These are phyloP conservation scores for Rutilus rutilus DNA, from an alignment of 2,113 vertebrate genomes.

Conservation along the genomic window DNA sequence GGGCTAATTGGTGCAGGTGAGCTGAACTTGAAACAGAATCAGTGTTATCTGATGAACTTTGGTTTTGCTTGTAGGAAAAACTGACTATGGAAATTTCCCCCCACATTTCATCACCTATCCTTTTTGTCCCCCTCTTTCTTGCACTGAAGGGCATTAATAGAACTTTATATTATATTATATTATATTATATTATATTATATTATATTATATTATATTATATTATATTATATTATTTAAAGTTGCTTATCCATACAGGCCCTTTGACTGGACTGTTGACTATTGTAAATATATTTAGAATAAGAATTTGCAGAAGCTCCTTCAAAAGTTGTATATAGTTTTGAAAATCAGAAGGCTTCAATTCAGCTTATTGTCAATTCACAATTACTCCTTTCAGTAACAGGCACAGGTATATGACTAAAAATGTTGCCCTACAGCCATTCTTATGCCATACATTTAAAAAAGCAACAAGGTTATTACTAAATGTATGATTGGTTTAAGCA, in stretches of 20 bases:
- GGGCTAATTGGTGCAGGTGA: conserved; percentile 48
- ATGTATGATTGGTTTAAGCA: neutral
- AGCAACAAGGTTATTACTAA: neutral
- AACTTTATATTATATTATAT: neutral
- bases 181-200: neutral
- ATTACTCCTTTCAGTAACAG: neutral
- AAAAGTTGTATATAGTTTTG: neutral
- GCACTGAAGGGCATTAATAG: neutral
- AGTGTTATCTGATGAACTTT: conserved; percentile 62
- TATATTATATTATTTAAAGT: neutral
- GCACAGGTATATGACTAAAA: neutral
- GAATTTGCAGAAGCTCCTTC: neutral
- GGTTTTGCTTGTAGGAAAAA: conserved; percentile 18
- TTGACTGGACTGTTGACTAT: neutral
- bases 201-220: neutral
- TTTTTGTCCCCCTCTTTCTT: neutral
- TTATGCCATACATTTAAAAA: neutral
- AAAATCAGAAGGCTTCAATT: neutral
- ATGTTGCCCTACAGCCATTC: neutral
- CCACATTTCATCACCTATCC: neutral
- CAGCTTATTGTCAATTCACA: neutral
- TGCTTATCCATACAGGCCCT: neutral
- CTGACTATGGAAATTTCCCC: neutral
- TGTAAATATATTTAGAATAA: neutral
- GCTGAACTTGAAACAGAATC: conserved; percentile 58